Evolutionary conservation across 2,888 invertebrate species (phyloP).

Genomic region (Athalia cordata): DNA sequence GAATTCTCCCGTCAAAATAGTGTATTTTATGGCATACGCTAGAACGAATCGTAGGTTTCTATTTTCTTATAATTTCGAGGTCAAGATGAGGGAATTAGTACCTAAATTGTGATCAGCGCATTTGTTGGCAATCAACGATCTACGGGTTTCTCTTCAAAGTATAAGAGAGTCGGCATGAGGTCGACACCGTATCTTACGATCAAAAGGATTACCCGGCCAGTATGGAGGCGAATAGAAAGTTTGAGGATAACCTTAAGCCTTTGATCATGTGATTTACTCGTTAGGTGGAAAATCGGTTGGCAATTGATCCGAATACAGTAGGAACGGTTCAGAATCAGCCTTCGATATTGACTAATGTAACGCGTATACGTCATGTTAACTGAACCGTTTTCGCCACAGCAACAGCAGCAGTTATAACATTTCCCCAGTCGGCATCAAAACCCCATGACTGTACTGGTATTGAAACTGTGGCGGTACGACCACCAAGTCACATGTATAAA

Average conservation of each 20-base stretch:
- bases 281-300: conserved; percentile 21
- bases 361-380: conserved; percentile 23
- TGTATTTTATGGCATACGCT: no score
- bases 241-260: not conserved
- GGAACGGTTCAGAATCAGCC: conserved; percentile 7
- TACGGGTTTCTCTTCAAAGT: no score
- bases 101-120: no score
- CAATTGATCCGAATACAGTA: not conserved
- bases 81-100: no score
- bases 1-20: no score
- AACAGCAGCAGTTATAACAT: not conserved
- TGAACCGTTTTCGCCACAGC: conserved; percentile 9
- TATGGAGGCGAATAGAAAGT: not conserved
- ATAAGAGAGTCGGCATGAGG: no score
- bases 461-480: no score
- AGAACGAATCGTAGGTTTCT: no score
- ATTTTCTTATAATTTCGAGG: no score
- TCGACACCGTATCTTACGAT: no score
- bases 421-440: conserved; percentile 14
- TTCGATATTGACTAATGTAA: conserved; percentile 38
- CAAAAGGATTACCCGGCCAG: not conserved
- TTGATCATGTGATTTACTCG: conserved; percentile 10
- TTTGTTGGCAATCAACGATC: no score
- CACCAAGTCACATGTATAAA: not conserved
- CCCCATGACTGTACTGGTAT: not conserved